These are phyloP conservation scores for Drosophila greeni DNA, from an alignment of 2,888 invertebrate species.

Conservation along the genomic window DNA sequence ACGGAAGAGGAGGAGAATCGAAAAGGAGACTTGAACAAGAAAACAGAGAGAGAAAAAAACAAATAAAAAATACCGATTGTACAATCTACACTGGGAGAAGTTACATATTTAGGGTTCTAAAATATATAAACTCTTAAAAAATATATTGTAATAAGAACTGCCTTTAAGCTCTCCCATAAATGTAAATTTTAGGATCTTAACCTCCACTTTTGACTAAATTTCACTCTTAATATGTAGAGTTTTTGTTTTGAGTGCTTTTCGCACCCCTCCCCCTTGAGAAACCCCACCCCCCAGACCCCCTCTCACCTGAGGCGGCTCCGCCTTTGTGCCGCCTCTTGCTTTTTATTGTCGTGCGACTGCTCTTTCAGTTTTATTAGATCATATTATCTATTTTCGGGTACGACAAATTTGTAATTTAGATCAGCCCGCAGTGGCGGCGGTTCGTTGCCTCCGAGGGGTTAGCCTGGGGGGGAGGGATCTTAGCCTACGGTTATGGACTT, in stretches of 20 bases:
- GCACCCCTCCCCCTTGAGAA: conserved; percentile 5
- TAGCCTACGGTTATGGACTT: conserved; percentile 63
- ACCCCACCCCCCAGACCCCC: neutral
- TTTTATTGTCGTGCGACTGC: conserved; percentile 67
- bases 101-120: neutral
- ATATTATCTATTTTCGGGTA: conserved; percentile 71
- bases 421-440: conserved; percentile 44
- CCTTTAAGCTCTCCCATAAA: neutral
- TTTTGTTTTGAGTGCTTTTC: conserved; percentile 19
- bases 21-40: neutral
- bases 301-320: conserved; percentile 30
- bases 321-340: conserved; percentile 28
- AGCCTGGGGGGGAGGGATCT: neutral
- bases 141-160: neutral
- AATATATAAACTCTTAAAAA: neutral
- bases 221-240: neutral
- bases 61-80: conserved; percentile 2
- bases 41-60: neutral
- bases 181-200: neutral
- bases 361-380: conserved; percentile 72
- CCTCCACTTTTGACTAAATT: neutral
- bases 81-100: conserved; percentile 10
- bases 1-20: conserved; percentile 19
- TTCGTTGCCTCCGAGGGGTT: conserved; percentile 28
- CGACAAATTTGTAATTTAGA: conserved; percentile 72